Conservation (phyloP, 2,113 vertebrate genomes). For the Turnix velox region DNA sequence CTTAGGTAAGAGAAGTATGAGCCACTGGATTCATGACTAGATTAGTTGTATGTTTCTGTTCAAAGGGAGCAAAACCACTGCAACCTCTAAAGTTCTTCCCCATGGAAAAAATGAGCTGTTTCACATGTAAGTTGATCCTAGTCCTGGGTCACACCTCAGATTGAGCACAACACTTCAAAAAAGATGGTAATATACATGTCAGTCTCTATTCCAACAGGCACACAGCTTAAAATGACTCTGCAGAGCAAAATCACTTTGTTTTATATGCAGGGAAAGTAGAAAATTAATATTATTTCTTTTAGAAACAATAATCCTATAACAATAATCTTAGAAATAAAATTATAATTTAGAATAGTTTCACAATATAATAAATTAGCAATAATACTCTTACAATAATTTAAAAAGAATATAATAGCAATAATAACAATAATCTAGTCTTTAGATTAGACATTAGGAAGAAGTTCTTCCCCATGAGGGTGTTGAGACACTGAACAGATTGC, state of each 20-base stretch:
- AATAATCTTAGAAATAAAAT: too few relatives aligned
- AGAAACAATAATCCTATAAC: too few relatives aligned
- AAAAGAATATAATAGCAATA: too few relatives aligned
- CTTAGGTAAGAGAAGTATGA: not conserved
- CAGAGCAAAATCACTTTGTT: not conserved
- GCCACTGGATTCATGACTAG: not conserved
- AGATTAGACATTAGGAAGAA: too few relatives aligned
- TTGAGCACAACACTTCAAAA: not conserved
- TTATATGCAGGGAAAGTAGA: not conserved
- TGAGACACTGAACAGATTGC: too few relatives aligned
- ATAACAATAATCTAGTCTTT: too few relatives aligned
- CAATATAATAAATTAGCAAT: too few relatives aligned
- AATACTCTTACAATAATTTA: too few relatives aligned
- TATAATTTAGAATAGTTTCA: too few relatives aligned
- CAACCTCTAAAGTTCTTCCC: not conserved
- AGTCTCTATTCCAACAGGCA: not conserved
- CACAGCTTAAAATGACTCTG: not conserved
- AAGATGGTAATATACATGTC: accelerated
- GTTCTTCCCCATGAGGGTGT: too few relatives aligned
- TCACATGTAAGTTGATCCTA: not conserved
- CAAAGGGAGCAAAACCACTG: not conserved
- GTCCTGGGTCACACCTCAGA: not conserved
- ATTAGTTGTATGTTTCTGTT: not conserved
- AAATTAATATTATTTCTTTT: not conserved
- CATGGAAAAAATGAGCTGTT: not conserved